Conservation (phyloP, 1,140 invertebrate species). For the Trichoplusia ni region DNA sequence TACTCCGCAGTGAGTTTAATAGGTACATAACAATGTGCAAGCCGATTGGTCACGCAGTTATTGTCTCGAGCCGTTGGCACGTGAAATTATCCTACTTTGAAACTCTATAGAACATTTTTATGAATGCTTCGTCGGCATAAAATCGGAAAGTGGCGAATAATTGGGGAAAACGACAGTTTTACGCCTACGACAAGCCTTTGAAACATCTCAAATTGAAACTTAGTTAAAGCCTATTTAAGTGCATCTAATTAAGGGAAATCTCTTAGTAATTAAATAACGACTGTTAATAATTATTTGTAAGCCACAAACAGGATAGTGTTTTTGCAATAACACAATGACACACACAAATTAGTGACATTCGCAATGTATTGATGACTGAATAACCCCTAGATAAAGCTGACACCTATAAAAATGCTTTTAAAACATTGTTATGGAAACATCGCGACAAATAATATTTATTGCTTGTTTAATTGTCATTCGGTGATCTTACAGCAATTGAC, state of each 20-base stretch:
- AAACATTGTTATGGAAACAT: conserved; percentile 8
- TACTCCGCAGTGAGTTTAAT: conserved; percentile 28
- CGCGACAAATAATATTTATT: conserved; percentile 18
- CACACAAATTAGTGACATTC: not conserved
- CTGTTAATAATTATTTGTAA: no score
- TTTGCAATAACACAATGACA: no score
- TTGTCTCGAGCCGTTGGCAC: conserved; percentile 38
- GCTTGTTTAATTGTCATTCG: conserved; percentile 7
- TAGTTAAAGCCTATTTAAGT: not conserved
- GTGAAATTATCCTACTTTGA: conserved; percentile 35
- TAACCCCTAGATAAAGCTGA: conserved; percentile 14
- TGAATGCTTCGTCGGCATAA: conserved; percentile 1
- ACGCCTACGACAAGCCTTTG: not conserved
- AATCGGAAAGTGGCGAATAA: conserved; percentile 13
- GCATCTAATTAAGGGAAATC: not conserved
- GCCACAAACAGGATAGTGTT: no score
- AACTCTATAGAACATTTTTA: conserved; percentile 5
- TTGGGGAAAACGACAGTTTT: conserved; percentile 3
- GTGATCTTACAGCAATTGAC: conserved; percentile 19
- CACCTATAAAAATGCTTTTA: conserved; percentile 3
- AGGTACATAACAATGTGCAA: conserved; percentile 38
- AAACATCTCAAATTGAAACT: not conserved
- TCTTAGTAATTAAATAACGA: no score
- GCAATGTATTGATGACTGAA: not conserved
- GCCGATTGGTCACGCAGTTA: conserved; percentile 35